Evolutionary conservation across 2,888 invertebrate species (phyloP), one percentile per base, ranked within the genome.

Genomic region (Steinernema carpocapsae): DNA sequence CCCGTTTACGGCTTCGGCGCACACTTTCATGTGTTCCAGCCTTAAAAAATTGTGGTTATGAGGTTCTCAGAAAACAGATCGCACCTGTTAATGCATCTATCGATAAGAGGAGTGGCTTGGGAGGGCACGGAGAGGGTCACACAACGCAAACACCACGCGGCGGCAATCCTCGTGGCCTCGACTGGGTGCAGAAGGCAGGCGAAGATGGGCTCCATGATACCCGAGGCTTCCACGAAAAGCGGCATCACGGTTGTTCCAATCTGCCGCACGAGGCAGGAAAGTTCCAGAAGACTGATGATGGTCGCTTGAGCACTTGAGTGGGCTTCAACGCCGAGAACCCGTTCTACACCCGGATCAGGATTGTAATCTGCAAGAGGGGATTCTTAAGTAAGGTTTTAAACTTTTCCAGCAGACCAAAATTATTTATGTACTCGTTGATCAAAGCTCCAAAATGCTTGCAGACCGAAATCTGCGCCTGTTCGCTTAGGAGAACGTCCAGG

Each of bases 241-340:
- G 94, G 93, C 84, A 94, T 92, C 1, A 96, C 94, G 0, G 96
- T 94, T 0, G 97, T 97, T n/a, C 96, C 96, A 19, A 99, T 91
- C 78, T 94, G 93, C 46, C 94, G 90, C 24, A 96, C 92, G 75
- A 97, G 90, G 85, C 93, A 93, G 1, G 95, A 42, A 72, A 97
- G 92, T 89, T 97, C 97, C 88, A 94, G 95, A 79, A 99, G 89
- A 3, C 95, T 95, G 88, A 97, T 97, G 1, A 80, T 77, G 24
- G 79, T 76, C 0, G 85, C 82, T 46, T 79, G 76, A 52, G 76
- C 76, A 26, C 76, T 76, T 7, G 77, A 91, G 17, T 96, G 91
- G 87, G 94, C 93, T 84, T 93, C 92, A 6, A 95, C 94, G 0
- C 94, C 94, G 0, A 96, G 96, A 17, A 96, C 95, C n/a, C 97